Evolutionary conservation across 2,113 vertebrate genomes (phyloP).

Genomic region (Marmota flaviventris): DNA sequence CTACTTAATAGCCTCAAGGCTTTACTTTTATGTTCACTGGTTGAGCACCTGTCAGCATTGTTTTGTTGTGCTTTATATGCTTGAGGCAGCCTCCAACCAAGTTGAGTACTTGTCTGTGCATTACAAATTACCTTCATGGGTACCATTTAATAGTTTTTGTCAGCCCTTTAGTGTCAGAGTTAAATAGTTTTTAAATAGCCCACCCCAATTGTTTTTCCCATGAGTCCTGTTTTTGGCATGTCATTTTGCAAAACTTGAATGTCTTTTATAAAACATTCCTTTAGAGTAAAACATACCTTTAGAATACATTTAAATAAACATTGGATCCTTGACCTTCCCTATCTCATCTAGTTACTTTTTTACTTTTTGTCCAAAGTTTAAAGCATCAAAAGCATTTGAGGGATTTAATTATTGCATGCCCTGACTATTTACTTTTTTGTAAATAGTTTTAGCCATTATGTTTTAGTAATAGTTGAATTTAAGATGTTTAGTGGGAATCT

Average conservation of each 20-base stretch:
- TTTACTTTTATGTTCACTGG: neutral
- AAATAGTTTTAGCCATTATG: neutral
- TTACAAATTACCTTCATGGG: neutral
- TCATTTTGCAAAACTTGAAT: slow-evolving; percentile 8
- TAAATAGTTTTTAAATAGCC: slow-evolving; percentile 22
- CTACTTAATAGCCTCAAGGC: neutral
- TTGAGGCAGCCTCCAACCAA: neutral
- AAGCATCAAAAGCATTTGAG: neutral
- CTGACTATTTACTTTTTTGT: slow-evolving; percentile 3
- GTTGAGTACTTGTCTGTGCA: neutral
- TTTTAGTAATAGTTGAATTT: slow-evolving; percentile 35
- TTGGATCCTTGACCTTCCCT: neutral
- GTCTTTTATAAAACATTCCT: neutral
- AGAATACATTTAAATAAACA: slow-evolving; percentile 32
- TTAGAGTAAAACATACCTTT: neutral
- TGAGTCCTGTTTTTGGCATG: neutral
- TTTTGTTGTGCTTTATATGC: slow-evolving; percentile 29
- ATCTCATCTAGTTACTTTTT: neutral
- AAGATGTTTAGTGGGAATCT: neutral
- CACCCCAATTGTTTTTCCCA: neutral
- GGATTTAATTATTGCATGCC: neutral
- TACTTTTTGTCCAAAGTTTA: neutral
- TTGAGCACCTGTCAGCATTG: neutral
- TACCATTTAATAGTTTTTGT: neutral
- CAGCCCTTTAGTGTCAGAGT: neutral